phyloP scores from a whole-genome alignment of 2,888 invertebrate genomes.

The Eupelmus urozonus region DNA sequence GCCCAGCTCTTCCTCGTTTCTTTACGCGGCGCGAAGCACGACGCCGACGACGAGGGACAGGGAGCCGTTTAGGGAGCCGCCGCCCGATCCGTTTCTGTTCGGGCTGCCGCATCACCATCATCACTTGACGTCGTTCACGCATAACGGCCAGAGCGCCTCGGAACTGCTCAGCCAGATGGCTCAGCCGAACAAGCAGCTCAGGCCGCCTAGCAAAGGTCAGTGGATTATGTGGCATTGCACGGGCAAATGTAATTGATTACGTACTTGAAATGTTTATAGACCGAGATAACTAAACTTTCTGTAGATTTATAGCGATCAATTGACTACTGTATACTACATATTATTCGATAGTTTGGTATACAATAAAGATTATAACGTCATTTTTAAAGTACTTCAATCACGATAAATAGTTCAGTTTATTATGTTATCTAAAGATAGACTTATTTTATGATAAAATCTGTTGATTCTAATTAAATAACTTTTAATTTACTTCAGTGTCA shows the following conservation, averaged over 20 bases:
- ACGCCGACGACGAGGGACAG: slow-evolving; percentile 19
- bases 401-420: no score
- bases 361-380: not conserved
- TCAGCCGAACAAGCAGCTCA: slow-evolving; percentile 58
- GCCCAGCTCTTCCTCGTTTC: slow-evolving; percentile 52
- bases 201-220: slow-evolving; percentile 66
- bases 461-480: no score
- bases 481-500: no score
- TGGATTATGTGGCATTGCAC: not conserved
- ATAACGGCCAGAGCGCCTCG: slow-evolving; percentile 58
- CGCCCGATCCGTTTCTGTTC: slow-evolving; percentile 63
- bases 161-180: slow-evolving; percentile 19
- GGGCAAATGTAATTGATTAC: no score
- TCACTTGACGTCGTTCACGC: slow-evolving; percentile 63
- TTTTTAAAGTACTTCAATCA: no score
- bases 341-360: not conserved
- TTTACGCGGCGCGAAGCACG: slow-evolving; percentile 32
- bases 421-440: no score
- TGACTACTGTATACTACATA: not conserved
- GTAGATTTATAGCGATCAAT: no score
- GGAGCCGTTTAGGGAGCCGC: slow-evolving; percentile 66
- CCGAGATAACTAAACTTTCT: no score
- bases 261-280: no score
- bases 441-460: no score
- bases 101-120: slow-evolving; percentile 63